These are phyloP conservation scores for Noctuana brunneofusca DNA, from an alignment of 2,888 invertebrate genomes.

Conservation along the genomic window DNA sequence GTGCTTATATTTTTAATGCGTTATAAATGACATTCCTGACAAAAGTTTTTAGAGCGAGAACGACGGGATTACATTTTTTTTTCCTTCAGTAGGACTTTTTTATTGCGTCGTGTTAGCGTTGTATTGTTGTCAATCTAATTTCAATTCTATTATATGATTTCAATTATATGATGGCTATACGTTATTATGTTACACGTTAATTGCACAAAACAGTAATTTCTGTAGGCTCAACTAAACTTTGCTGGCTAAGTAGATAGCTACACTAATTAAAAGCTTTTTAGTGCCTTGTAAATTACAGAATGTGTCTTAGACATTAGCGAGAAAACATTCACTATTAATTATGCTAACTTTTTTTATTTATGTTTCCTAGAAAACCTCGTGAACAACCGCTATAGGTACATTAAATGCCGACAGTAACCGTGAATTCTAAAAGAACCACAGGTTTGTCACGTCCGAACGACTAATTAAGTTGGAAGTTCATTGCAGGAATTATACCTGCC, in stretches of 20 bases:
- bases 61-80: constrained; percentile 21
- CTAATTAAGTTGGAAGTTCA: constrained; percentile 26
- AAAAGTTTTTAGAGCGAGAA: constrained; percentile 16
- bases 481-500: constrained; percentile 32
- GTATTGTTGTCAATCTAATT: not conserved
- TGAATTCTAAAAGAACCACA: not conserved
- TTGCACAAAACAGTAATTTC: no score
- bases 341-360: not conserved
- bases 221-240: no score
- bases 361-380: not conserved
- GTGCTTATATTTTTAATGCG: constrained; percentile 17
- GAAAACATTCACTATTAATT: not conserved
- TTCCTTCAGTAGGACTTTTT: constrained; percentile 19
- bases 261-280: no score
- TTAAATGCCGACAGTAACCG: not conserved
- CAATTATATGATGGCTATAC: no score
- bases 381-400: not conserved
- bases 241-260: no score
- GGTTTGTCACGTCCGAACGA: constrained; percentile 14
- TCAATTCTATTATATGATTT: no score
- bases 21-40: constrained; percentile 18
- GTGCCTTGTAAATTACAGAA: no score
- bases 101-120: constrained; percentile 21
- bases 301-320: no score
- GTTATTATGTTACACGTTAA: no score